phyloP scores from a whole-genome alignment of 2,113 vertebrate species.

The Actenoides hombroni region DNA sequence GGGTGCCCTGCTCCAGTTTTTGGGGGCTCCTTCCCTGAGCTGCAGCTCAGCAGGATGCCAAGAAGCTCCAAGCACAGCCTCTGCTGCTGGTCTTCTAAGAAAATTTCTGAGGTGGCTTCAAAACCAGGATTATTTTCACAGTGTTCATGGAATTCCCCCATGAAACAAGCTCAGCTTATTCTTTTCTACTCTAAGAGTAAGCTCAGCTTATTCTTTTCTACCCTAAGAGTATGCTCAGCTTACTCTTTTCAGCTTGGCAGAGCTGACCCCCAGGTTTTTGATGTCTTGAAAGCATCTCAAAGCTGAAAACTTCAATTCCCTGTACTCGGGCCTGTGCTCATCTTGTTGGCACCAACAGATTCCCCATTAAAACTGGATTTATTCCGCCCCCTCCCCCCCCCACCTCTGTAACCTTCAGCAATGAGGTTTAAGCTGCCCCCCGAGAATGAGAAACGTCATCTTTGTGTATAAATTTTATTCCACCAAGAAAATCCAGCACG shows the following conservation, averaged over 20 bases:
- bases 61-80: no score
- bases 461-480: constrained; percentile 24
- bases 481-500: background rate
- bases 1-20: no score
- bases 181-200: no score
- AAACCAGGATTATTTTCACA: background rate
- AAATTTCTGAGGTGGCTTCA: background rate
- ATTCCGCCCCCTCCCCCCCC: background rate
- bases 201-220: background rate
- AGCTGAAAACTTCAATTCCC: background rate
- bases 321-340: fast-evolving
- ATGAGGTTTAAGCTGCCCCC: background rate
- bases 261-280: background rate
- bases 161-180: background rate
- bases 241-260: background rate
- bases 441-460: background rate
- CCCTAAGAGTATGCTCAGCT: no score
- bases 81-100: background rate
- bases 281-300: background rate
- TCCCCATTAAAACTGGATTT: background rate
- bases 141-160: background rate
- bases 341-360: background rate
- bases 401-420: background rate
- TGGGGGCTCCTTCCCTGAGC: no score
- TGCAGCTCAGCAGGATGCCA: no score